phyloP scores from a whole-genome alignment of 2,888 invertebrate genomes.

The Atethmia centrago region DNA sequence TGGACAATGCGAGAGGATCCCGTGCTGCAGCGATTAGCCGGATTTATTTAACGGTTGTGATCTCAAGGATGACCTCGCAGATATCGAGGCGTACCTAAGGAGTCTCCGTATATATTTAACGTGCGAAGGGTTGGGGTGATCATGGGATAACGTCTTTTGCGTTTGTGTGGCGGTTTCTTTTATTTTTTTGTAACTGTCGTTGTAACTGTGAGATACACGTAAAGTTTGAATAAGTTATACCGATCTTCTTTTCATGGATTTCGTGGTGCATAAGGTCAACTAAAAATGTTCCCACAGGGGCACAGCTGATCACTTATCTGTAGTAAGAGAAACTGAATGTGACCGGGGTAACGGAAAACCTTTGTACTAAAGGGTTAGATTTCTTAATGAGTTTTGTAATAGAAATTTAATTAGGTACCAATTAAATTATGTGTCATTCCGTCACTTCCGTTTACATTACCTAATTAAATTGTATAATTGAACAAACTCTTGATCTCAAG shows the following conservation, averaged over 20 bases:
- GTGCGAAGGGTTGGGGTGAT: conserved; percentile 66
- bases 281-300: conserved; percentile 19
- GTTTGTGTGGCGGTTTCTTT: conserved; percentile 53
- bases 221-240: conserved; percentile 43
- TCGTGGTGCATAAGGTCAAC: conserved; percentile 8
- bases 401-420: conserved; percentile 7
- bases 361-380: background rate
- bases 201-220: conserved; percentile 42
- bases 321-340: conserved; percentile 5
- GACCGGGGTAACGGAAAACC: conserved; percentile 1
- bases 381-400: background rate
- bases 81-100: conserved; percentile 63
- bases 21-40: conserved; percentile 81
- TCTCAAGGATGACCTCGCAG: conserved; percentile 70
- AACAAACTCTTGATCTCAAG: conserved; percentile 31
- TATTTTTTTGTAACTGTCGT: conserved; percentile 45
- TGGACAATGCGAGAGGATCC: conserved; percentile 83
- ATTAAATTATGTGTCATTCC: background rate
- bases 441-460: conserved; percentile 3
- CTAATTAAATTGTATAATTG: conserved; percentile 20
- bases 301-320: conserved; percentile 3
- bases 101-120: conserved; percentile 59
- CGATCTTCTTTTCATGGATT: conserved; percentile 23
- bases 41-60: conserved; percentile 86
- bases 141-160: conserved; percentile 61